Evolutionary conservation across 1,140 invertebrate species (phyloP).

Genomic region (Heliconius congener): DNA sequence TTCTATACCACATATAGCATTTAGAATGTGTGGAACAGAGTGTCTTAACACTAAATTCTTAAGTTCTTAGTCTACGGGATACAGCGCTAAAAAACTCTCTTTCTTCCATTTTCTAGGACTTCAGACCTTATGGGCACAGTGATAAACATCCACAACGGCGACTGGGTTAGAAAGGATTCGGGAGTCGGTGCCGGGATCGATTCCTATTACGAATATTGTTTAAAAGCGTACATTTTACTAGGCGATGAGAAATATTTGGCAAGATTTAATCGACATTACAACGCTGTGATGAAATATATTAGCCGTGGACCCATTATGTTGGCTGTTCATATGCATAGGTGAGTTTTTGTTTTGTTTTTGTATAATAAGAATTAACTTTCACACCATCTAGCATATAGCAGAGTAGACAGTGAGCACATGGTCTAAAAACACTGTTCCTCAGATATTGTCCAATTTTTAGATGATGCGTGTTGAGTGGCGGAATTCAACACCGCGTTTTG

Average conservation of each 20-base stretch:
- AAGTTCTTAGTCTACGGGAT: no score
- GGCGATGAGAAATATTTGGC: conserved; percentile 95
- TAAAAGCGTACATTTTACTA: conserved; percentile 94
- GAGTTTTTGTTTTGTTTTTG: conserved; percentile 6
- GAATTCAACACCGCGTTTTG: background rate
- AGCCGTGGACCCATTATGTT: conserved; percentile 96
- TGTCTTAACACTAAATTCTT: no score
- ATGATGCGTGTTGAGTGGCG: background rate
- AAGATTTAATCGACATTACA: conserved; percentile 97
- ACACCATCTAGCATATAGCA: background rate
- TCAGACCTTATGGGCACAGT: conserved; percentile 97
- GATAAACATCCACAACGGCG: conserved; percentile 97
- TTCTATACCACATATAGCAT: no score
- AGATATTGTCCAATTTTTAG: background rate
- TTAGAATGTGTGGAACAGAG: no score
- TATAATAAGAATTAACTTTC: no score
- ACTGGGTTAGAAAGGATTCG: conserved; percentile 97
- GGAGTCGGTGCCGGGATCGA: conserved; percentile 99
- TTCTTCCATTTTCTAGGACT: conserved; percentile 72
- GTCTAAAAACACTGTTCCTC: background rate
- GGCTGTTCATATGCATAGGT: conserved; percentile 98
- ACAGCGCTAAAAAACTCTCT: no score
- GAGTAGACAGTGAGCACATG: background rate
- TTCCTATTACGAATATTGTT: conserved; percentile 98
- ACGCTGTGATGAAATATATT: conserved; percentile 99